Base-by-base conservation (phyloP, 2,888 invertebrate genomes). In the Meiosimyza platycephala region DNA sequence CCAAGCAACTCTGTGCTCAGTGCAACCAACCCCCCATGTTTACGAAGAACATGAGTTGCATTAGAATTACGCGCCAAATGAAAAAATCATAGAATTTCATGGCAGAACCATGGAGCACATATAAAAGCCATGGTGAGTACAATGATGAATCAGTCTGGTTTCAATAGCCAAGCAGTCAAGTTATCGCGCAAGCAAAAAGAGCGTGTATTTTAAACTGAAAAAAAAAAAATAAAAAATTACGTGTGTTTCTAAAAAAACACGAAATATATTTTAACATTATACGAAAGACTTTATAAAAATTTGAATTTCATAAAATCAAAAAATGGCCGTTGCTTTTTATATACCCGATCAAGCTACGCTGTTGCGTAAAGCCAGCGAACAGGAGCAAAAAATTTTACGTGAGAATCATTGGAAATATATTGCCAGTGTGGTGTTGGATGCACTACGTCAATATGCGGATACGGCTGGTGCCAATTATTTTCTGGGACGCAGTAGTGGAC, bases 271-370 rank as follows among this genome's bases (percentile, higher is more conserved):
- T 22, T 51, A 22, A 57, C 57, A 62, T 40, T 55, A 64, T 54
- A 18, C 12, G 47, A 57, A 48, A 40, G 28, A 28, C 28, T 28
- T 28, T 28, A 28, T 28, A 28, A 72, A 59, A 68, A 55, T 55
- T 5, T 62, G 28, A 64, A 13, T 3, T 18, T 6, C 15, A 7
- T 18, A 64, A 48, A 59, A 64, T 16, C 6, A 50, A 63, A 80
- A 65, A 79, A 85, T 85, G 85, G 85, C 85, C 48, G 79, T 85
- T 72, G 86, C 85, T 59, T 85, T 85, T 67, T 85, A 79, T 63
- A 86, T 85, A 66, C 85, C 85, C 67, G 86, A 85, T 72, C 86
- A 86, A 77, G 83, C 81, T 33, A 80, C 74, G 16, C 66, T 85
- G 69, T 76, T 84, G 76, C 84, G 85, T 13, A 84, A 85, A 75